Conservation (phyloP, 1,140 invertebrate species). For the Diabrotica undecimpunctata region DNA sequence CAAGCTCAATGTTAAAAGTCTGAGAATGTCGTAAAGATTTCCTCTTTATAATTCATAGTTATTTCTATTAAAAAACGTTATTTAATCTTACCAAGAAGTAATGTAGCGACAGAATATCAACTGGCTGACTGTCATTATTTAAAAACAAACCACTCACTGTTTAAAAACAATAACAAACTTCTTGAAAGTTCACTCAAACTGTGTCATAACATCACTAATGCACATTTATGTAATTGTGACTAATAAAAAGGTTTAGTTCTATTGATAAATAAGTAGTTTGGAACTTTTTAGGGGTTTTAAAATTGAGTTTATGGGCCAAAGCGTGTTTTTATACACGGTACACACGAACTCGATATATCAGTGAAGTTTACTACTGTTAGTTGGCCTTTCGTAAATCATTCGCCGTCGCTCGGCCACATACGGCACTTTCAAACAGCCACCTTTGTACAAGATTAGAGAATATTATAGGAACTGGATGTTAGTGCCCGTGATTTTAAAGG, state of each 20-base stretch:
- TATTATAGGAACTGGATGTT: too few relatives aligned
- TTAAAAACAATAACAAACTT: constrained; percentile 7
- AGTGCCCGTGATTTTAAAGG: too few relatives aligned
- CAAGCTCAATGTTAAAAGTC: neutral
- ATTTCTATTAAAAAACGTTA: too few relatives aligned
- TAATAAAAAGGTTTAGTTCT: neutral
- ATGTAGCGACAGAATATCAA: constrained; percentile 3
- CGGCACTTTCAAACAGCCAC: too few relatives aligned
- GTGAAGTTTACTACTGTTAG: constrained; percentile 19
- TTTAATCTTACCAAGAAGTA: constrained; percentile 3
- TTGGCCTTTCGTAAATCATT: constrained; percentile 6
- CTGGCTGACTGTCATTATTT: constrained; percentile 10
- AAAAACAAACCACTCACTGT: constrained; percentile 2
- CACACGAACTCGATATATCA: constrained; percentile 11
- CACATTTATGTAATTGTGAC: neutral
- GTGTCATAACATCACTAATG: neutral
- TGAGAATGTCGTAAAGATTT: too few relatives aligned
- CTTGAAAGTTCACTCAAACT: constrained; percentile 15
- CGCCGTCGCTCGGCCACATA: neutral
- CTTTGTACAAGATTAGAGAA: too few relatives aligned
- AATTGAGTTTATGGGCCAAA: neutral
- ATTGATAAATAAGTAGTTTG: neutral
- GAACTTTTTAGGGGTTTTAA: neutral
- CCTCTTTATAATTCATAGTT: too few relatives aligned
- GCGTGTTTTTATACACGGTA: neutral